phyloP scores from a whole-genome alignment of 1,140 invertebrate genomes.

The Harpegnathos saltator region DNA sequence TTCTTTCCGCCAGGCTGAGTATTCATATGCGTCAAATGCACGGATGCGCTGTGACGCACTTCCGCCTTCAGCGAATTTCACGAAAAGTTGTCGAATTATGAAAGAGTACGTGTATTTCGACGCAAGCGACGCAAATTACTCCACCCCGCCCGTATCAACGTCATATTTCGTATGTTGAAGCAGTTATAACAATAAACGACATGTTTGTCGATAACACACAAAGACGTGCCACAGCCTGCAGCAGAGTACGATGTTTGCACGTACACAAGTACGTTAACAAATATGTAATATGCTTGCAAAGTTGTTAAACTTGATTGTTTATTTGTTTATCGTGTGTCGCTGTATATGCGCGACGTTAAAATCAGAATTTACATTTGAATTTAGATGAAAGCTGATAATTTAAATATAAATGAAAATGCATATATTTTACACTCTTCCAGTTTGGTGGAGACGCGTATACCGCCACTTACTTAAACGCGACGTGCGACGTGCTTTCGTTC shows the following conservation, averaged over 20 bases:
- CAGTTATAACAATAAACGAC: neutral
- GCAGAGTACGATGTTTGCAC: neutral
- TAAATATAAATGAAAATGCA: conserved; percentile 57
- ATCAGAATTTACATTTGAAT: conserved; percentile 53
- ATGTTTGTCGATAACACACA: conserved; percentile 30
- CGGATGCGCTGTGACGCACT: neutral
- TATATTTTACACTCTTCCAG: conserved; percentile 48
- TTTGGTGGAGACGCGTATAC: conserved; percentile 10
- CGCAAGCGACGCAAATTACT: neutral
- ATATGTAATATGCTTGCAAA: conserved; percentile 33
- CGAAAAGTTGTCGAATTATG: conserved; percentile 7
- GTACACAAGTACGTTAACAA: conserved; percentile 36
- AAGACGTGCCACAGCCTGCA: neutral
- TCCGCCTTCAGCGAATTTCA: neutral
- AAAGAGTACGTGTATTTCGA: conserved; percentile 6
- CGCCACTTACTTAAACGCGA: neutral
- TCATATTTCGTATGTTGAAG: too few species aligned
- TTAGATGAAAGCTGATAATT: conserved; percentile 56
- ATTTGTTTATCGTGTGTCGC: conserved; percentile 39
- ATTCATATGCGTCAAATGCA: conserved; percentile 17
- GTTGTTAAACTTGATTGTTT: conserved; percentile 33
- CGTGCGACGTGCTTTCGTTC: neutral
- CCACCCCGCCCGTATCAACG: neutral
- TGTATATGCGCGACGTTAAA: conserved; percentile 17
- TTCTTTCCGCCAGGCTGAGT: neutral